Evolutionary conservation across 2,797 vertebrate species (phyloP), one percentile per base, ranked within the genome.

Genomic region (Columba guinea): DNA sequence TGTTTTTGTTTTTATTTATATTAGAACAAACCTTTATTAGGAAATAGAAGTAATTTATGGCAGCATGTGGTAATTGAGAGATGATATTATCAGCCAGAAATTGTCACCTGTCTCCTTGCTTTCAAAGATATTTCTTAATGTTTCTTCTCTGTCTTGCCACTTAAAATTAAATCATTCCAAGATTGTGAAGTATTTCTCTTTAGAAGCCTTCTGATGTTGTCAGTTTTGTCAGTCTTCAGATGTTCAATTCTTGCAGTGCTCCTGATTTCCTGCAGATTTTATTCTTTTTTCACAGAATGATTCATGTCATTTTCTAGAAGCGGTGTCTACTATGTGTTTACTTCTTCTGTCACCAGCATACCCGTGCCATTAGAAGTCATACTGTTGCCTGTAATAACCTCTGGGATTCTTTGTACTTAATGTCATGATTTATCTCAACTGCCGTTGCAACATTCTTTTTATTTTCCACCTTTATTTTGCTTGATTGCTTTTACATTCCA

Each of bases 181-280:
- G 82, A 86, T 39, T 91, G 51, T 90, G 69, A 93, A 95, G 87
- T 78, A 94, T 73, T 96, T 96, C 89, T 93, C 58, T 79, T 88
- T 52, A 83, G 84, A 81, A 92, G 48, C 76, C 30, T 96, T 97
- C 84, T 92, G 84, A 96, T 93, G 67, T 95, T 96, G 90, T 94
- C 74, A 89, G 79, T 96, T 96, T 94, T 93, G 63, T 92, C 94
- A 93, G 71, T 79, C 82, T 93, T 96, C 91, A 93, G 69, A 89
- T 86, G 79, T 93, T 76, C 69, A 69, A 0, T 84, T 95, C 89
- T 85, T 94, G 76, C 89, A 85, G 37, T 48, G 64, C 13, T 95
- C 55, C 3, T 32, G 58, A 22, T 91, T 95, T 96, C 87, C 89
- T 93, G 59, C 62, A 86, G 84, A 75, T 95, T 95, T 93, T 73